Conservation (phyloP, 2,113 vertebrate genomes). For the Puma concolor region DNA sequence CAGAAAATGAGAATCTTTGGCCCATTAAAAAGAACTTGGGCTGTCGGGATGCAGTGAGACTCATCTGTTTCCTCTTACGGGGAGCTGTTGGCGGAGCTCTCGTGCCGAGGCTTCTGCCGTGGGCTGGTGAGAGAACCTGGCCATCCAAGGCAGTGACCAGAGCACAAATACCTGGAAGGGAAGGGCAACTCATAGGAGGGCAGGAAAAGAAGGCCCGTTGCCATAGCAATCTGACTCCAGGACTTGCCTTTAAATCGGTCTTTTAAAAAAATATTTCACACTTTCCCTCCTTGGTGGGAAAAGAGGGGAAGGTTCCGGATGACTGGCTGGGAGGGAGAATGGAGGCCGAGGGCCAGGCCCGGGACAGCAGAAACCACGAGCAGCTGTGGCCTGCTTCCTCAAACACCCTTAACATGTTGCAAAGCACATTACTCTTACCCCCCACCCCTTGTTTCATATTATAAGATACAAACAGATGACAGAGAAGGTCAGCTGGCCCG, state of each 20-base stretch:
- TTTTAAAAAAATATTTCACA: slow-evolving; percentile 67
- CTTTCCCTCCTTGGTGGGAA: slow-evolving; percentile 67
- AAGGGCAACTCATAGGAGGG: neutral
- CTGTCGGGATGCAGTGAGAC: neutral
- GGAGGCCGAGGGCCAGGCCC: slow-evolving; percentile 57
- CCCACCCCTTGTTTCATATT: slow-evolving; percentile 77
- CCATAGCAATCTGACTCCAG: neutral
- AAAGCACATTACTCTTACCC: slow-evolving; percentile 69
- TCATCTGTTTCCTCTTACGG: neutral
- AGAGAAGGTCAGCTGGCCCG: slow-evolving; percentile 80
- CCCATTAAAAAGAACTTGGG: neutral
- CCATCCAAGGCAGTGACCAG: neutral
- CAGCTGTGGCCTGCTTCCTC: slow-evolving; percentile 65
- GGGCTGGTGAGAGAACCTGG: neutral
- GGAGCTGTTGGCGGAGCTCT: neutral
- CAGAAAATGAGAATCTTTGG: neutral
- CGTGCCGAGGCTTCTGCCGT: neutral
- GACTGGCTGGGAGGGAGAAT: slow-evolving; percentile 74
- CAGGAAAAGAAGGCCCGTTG: neutral
- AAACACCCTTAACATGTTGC: slow-evolving; percentile 53
- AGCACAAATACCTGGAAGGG: neutral
- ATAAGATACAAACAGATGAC: slow-evolving; percentile 87
- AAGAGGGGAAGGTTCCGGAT: slow-evolving; percentile 36
- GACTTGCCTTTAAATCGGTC: neutral
- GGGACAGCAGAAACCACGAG: slow-evolving; percentile 74